A percentile compares a stretch with the other conserved stretches of the same genome.
Conservation (phyloP, 2,888 invertebrate genomes). For the Ectropis crepuscularia region DNA sequence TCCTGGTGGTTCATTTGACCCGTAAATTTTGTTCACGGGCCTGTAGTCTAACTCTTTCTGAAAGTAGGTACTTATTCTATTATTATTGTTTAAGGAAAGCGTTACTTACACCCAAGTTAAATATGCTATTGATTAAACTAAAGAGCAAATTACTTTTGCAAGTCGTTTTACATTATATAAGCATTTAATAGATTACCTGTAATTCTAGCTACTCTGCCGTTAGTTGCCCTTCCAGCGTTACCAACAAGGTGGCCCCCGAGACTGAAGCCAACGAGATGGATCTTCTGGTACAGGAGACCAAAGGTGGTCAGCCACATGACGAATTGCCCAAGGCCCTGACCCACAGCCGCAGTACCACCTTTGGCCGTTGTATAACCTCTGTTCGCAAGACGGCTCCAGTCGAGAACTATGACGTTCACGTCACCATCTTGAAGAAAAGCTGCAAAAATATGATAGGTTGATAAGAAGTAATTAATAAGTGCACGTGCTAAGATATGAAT, state of each 20-base stretch:
- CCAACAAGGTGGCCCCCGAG: constrained; percentile 76
- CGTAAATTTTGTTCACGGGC: too few relatives aligned
- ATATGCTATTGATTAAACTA: too few relatives aligned
- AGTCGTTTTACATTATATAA: not conserved
- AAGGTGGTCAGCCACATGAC: constrained; percentile 55
- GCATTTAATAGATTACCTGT: constrained; percentile 56
- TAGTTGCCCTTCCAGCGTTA: constrained; percentile 62
- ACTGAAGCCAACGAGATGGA: constrained; percentile 76
- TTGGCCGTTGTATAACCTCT: constrained; percentile 65
- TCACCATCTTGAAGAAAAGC: constrained; percentile 61
- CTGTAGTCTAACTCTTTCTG: too few relatives aligned
- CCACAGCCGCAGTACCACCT: constrained; percentile 56
- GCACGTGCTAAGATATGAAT: too few relatives aligned
- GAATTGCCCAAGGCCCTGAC: constrained; percentile 58
- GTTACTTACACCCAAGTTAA: too few relatives aligned
- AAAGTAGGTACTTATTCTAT: too few relatives aligned
- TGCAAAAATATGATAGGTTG: constrained; percentile 35
- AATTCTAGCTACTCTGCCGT: constrained; percentile 58
- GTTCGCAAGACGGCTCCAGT: constrained; percentile 69
- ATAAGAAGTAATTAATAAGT: too few relatives aligned
- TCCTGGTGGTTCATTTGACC: too few relatives aligned
- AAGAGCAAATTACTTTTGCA: too few relatives aligned
- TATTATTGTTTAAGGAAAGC: too few relatives aligned
- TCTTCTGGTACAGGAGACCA: constrained; percentile 54
- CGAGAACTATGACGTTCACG: constrained; percentile 72